Evolutionary conservation across 2,113 vertebrate species (phyloP).

Genomic region (Entelurus aequoreus): DNA sequence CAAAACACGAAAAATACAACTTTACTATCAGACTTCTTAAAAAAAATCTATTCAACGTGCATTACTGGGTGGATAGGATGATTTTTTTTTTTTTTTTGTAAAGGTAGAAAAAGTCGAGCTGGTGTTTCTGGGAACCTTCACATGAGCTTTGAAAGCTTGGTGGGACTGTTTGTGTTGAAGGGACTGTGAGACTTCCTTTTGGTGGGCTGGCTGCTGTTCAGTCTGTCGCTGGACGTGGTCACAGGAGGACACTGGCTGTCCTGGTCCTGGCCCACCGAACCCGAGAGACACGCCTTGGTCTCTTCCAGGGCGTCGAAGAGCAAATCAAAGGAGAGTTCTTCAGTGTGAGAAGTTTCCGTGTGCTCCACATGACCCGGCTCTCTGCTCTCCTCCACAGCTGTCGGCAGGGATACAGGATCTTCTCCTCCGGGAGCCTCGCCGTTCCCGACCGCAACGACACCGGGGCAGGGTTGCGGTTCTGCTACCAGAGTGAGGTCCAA

Average conservation of each 20-base stretch:
- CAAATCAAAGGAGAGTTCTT: slow-evolving; percentile 76
- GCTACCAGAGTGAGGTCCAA: slow-evolving; percentile 66
- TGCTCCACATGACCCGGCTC: not conserved
- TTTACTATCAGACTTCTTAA: not conserved
- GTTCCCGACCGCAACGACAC: not conserved
- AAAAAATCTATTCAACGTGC: not conserved
- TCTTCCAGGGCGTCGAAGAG: slow-evolving; percentile 78
- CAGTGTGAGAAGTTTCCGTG: slow-evolving; percentile 68
- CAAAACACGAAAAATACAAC: not conserved
- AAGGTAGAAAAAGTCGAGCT: not conserved
- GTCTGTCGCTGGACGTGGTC: slow-evolving; percentile 67
- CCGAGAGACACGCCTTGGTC: slow-evolving; percentile 69
- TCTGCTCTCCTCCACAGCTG: not conserved
- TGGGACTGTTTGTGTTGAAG: slow-evolving; percentile 80
- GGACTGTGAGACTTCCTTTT: slow-evolving; percentile 87
- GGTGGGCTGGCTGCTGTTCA: slow-evolving; percentile 69
- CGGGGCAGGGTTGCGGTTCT: slow-evolving; percentile 44
- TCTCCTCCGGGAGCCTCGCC: slow-evolving; percentile 26
- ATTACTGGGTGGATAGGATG: not conserved
- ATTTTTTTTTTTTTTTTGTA: not conserved
- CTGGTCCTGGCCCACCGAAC: slow-evolving; percentile 60
- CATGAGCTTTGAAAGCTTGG: slow-evolving; percentile 84
- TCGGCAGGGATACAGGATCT: slow-evolving; percentile 4
- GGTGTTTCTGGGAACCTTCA: slow-evolving; percentile 31
- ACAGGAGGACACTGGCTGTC: slow-evolving; percentile 63